Conservation (phyloP, 2,888 invertebrate genomes). For the Lasioglossum villosulum region DNA sequence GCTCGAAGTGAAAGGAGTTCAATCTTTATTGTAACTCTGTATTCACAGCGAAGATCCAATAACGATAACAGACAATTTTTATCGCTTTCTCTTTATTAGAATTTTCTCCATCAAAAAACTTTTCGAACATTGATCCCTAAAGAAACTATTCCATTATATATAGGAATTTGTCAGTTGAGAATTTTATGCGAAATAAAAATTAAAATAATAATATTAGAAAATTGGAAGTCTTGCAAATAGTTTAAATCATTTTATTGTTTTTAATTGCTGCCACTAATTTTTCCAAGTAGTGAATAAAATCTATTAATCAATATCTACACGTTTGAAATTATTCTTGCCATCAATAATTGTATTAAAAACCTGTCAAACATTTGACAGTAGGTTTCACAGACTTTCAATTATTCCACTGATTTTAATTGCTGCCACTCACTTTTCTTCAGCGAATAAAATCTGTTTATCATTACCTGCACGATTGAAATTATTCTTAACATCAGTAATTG, state of each 20-base stretch:
- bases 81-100: neutral
- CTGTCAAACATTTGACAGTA: too few relatives aligned
- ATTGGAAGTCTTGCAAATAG: neutral
- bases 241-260: neutral
- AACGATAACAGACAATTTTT: neutral
- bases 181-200: neutral
- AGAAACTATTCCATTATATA: neutral
- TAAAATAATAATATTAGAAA: neutral
- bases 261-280: neutral
- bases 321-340: neutral
- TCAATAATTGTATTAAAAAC: neutral
- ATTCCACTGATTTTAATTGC: too few relatives aligned
- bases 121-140: neutral
- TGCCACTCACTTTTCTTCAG: too few relatives aligned
- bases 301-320: neutral
- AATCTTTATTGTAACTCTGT: neutral
- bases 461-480: too few relatives aligned
- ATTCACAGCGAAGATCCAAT: neutral
- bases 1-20: slow-evolving; percentile 2
- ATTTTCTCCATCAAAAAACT: neutral
- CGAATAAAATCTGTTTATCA: too few relatives aligned
- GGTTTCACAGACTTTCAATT: too few relatives aligned
- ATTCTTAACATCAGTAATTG: too few relatives aligned
- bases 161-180: neutral
- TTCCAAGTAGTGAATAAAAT: neutral